Base-by-base conservation (phyloP, 2,888 invertebrate species). In the Fissipunctia ypsillon region DNA sequence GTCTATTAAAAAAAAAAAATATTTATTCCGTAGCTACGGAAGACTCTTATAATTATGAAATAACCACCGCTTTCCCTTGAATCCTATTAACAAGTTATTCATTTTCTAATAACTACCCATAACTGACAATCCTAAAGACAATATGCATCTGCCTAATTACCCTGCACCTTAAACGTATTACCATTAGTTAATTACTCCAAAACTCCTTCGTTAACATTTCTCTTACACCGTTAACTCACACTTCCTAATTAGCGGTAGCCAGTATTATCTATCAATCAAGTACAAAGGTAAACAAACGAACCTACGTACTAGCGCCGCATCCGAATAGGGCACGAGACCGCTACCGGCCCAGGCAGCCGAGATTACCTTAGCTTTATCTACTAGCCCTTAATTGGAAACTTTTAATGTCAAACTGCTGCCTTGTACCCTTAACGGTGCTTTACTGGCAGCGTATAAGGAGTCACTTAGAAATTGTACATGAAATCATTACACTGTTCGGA, bases 381-480 rank as follows among this genome's bases (percentile, higher is more conserved):
- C 59, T 25, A 83, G 77, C 73, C 87, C 87, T 90, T 91, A 91
- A 90, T 91, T 91, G 89, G 88, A 78, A 82, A 87, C 88, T 89
- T 86, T 88, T 89, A 90, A 90, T 89, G 89, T 89, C 89, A 87
- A 84, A 86, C 84, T 78, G 73, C 75, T 76, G 64, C 72, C 74
- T 64, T 78, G 80, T 78, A 74, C 78, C 68, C 65, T 75, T 82
- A 84, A 80, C 84, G 84, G 87, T 79, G 73, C 68, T 81, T 77
- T 71, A 76, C 52, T 72, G 70, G 59, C 28, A 60, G 12, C 83
- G 48, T 84, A 77, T 75, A 84, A 70, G 85, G 85, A 74, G 67
- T 81, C 84, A 81, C 82, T 81, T 84, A 78, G 82, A 82, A 82
- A 84, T 84, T 81, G 73, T 67, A 82, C 82, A 82, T 71, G 84